Percentiles rank a stretch among this genome's conserved stretches.
Evolutionary conservation across 2,113 vertebrate species (phyloP).

Genomic region (Ptychochromis oligacanthus): DNA sequence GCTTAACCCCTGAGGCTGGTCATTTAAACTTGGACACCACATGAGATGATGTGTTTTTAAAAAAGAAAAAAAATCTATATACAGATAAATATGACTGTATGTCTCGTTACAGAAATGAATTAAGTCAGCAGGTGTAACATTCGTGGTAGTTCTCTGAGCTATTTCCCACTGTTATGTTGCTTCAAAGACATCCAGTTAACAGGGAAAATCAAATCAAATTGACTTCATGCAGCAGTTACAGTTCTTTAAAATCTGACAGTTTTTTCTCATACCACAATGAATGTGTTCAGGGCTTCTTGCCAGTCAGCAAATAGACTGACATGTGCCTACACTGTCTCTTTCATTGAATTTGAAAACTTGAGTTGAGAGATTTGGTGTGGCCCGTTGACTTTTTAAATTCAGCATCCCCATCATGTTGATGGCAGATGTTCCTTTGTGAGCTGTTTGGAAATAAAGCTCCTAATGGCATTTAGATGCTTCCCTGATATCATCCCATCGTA

Average conservation of each 20-base stretch:
- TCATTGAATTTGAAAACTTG: slow-evolving; percentile 1
- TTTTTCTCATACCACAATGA: slow-evolving; percentile 1
- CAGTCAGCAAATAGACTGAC: slow-evolving; percentile 23
- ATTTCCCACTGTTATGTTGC: background rate
- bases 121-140: background rate
- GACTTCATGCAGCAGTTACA: background rate
- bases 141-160: background rate
- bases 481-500: background rate
- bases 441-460: background rate
- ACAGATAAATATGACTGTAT: background rate
- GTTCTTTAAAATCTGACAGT: background rate
- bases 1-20: background rate
- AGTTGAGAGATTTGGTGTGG: background rate
- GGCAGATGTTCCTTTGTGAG: slow-evolving; percentile 22
- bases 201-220: background rate
- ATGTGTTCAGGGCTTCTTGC: slow-evolving; percentile 16
- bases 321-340: slow-evolving; percentile 44
- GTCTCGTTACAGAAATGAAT: background rate
- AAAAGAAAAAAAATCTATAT: background rate
- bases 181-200: background rate
- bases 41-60: background rate
- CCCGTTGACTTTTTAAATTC: background rate
- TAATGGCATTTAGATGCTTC: slow-evolving; percentile 16
- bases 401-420: slow-evolving; percentile 45
- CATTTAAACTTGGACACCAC: background rate